Evolutionary conservation across 2,797 vertebrate species (phyloP).

Genomic region (Malurus splendens): DNA sequence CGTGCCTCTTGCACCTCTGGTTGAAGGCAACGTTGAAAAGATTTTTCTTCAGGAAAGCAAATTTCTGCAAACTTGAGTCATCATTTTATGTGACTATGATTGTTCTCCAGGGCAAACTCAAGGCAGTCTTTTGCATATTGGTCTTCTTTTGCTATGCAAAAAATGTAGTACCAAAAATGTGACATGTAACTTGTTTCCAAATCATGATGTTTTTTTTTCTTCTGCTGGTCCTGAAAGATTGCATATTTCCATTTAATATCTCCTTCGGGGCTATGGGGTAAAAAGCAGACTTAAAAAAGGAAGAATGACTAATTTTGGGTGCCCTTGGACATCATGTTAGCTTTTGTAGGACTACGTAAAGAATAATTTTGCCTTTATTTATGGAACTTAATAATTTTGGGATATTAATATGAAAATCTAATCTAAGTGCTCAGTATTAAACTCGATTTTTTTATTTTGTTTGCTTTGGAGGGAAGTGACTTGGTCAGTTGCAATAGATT

Average conservation of each 20-base stretch:
- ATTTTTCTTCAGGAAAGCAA: neutral
- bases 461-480: neutral
- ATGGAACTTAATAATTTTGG: neutral
- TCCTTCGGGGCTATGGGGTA: neutral
- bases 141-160: neutral
- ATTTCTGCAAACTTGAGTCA: neutral
- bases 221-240: neutral
- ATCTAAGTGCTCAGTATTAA: neutral
- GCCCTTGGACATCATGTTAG: neutral
- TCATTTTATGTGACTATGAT: neutral
- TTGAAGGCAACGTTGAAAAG: neutral
- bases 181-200: neutral
- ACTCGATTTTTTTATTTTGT: neutral
- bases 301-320: neutral
- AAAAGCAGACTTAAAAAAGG: neutral
- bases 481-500: neutral
- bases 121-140: neutral
- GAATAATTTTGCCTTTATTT: neutral
- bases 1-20: neutral
- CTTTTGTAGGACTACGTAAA: neutral
- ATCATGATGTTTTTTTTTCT: neutral
- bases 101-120: neutral
- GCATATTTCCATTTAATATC: neutral
- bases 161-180: neutral
- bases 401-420: neutral